A percentile compares a stretch with the other conserved stretches of the same genome.
These are phyloP conservation scores for Sakesphorus luctuosus DNA, from an alignment of 2,113 vertebrate genomes.

Conservation along the genomic window DNA sequence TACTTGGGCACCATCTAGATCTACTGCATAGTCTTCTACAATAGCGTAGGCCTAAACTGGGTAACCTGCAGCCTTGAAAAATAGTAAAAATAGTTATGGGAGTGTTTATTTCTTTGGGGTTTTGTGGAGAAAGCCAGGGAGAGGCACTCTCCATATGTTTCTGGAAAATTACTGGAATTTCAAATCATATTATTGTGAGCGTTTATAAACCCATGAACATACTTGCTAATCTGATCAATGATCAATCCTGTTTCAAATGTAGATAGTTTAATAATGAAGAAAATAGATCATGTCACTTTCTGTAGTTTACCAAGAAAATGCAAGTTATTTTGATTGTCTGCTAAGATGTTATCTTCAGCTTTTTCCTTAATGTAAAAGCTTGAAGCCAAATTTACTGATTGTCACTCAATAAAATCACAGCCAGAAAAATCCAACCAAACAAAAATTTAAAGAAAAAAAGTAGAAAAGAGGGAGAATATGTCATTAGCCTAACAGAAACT, in stretches of 20 bases:
- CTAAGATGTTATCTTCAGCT: background rate
- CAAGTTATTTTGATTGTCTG: background rate
- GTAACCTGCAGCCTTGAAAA: background rate
- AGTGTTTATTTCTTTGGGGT: background rate
- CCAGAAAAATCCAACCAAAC: background rate
- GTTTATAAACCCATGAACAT: background rate
- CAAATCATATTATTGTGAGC: background rate
- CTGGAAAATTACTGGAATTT: background rate
- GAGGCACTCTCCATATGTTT: background rate
- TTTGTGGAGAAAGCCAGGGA: background rate
- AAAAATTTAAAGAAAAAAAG: background rate
- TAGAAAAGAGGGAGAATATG: rapidly evolving
- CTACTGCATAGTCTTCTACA: background rate
- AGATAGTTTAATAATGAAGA: background rate
- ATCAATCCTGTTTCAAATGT: background rate
- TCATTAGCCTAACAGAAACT: background rate
- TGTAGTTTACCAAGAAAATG: background rate
- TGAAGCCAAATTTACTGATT: background rate
- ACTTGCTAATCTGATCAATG: background rate
- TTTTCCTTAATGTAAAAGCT: background rate
- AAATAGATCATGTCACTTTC: background rate
- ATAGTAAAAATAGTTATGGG: background rate
- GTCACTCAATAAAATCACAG: background rate
- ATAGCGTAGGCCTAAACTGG: background rate
- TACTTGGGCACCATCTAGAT: background rate